Conservation (phyloP, 2,888 invertebrate genomes). For the Epirrhoe tristata region DNA sequence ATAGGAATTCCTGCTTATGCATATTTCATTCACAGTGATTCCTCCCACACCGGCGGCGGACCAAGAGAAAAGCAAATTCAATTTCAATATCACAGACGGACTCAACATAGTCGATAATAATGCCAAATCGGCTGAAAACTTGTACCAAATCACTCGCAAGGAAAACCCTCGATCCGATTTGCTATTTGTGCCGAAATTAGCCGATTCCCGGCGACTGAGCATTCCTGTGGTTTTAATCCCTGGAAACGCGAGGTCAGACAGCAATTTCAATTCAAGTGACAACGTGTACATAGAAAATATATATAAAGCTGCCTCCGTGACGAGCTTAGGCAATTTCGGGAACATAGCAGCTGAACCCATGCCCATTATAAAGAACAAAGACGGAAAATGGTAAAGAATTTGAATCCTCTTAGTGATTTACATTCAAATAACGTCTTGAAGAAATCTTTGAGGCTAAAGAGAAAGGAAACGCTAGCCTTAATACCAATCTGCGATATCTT, state of each 20-base stretch:
- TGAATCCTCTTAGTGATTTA: slow-evolving; percentile 28
- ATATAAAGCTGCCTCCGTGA: slow-evolving; percentile 77
- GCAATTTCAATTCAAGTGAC: slow-evolving; percentile 77
- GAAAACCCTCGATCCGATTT: slow-evolving; percentile 65
- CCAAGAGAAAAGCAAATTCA: slow-evolving; percentile 64
- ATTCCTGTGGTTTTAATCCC: slow-evolving; percentile 77
- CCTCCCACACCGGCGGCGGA: slow-evolving; percentile 77
- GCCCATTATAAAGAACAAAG: slow-evolving; percentile 80
- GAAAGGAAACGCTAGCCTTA: slow-evolving; percentile 25
- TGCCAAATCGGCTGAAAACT: slow-evolving; percentile 73
- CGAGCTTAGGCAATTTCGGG: slow-evolving; percentile 78
- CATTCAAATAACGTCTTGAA: slow-evolving; percentile 37
- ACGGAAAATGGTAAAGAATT: slow-evolving; percentile 77
- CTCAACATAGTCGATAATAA: slow-evolving; percentile 51
- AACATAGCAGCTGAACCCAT: slow-evolving; percentile 74
- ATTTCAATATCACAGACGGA: slow-evolving; percentile 60
- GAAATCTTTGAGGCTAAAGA: slow-evolving; percentile 20
- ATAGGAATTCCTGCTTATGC: not conserved
- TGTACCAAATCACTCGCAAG: slow-evolving; percentile 59
- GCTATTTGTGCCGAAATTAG: slow-evolving; percentile 70
- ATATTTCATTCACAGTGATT: slow-evolving; percentile 65
- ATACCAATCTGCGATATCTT: slow-evolving; percentile 23
- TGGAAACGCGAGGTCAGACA: slow-evolving; percentile 60
- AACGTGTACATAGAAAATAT: slow-evolving; percentile 77
- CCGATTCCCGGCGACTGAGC: slow-evolving; percentile 70